These are phyloP conservation scores for Hirundichthys speculiger DNA, from an alignment of 2,113 vertebrate genomes.

Conservation along the genomic window DNA sequence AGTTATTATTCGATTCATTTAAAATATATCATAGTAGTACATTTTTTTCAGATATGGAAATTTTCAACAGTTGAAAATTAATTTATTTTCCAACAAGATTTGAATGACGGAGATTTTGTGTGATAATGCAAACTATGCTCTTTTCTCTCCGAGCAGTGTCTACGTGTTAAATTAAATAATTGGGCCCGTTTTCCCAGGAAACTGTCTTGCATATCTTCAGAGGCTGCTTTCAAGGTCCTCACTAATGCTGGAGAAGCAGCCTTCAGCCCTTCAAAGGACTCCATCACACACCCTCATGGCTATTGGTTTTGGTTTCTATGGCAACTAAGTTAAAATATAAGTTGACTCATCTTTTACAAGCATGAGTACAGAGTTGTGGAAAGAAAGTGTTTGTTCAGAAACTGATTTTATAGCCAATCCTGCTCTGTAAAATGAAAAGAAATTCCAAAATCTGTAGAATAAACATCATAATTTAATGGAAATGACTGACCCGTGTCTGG, in stretches of 20 bases:
- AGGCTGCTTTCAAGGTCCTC: slow-evolving; percentile 62
- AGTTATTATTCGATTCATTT: too few species aligned
- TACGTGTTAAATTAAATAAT: slow-evolving; percentile 3
- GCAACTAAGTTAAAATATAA: slow-evolving; percentile 73
- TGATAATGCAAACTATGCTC: neutral
- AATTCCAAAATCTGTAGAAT: neutral
- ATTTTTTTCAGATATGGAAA: too few species aligned
- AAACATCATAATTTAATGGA: neutral
- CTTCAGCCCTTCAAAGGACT: slow-evolving; percentile 67
- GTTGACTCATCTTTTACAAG: slow-evolving; percentile 74
- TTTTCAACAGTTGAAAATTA: too few species aligned
- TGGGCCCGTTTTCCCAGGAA: neutral
- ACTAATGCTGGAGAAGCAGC: slow-evolving; percentile 46
- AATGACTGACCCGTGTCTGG: neutral
- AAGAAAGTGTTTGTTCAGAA: slow-evolving; percentile 35
- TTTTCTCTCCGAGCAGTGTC: neutral
- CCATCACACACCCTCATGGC: slow-evolving; percentile 62
- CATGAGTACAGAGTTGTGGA: slow-evolving; percentile 47
- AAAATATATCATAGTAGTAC: too few species aligned
- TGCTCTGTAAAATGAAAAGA: slow-evolving; percentile 3
- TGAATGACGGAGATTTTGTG: neutral
- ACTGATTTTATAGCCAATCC: slow-evolving; percentile 6
- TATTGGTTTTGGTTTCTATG: slow-evolving; percentile 78
- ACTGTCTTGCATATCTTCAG: slow-evolving; percentile 10
- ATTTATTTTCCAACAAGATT: neutral